Base-by-base conservation (phyloP, 2,888 invertebrate genomes). In the Troilus luridus region DNA sequence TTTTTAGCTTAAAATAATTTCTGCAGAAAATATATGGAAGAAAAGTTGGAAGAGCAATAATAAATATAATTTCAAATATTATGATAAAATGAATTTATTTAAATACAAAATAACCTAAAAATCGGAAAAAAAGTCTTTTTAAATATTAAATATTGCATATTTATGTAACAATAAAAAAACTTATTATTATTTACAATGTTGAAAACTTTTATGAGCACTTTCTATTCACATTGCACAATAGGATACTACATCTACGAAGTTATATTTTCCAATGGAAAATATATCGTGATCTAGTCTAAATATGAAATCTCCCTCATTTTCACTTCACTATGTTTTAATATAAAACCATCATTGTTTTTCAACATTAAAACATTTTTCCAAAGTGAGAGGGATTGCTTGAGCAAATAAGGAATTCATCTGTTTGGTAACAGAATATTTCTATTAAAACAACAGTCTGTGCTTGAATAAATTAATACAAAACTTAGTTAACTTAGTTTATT, bases 261-360 rank as follows among this genome's bases (percentile, higher is more conserved):
- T 59, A 90, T 88, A 90, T 64, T 90, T 90, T 90, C 90, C 27
- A 7, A 54, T 41, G 19, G 90, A 90, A 90, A 90, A 90, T 85
- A 90, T 88, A 81, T 90, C 81, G 90, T 90, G 90, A 90, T 85
- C 24, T 62, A 59, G 7, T 85, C 54, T 64, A 62, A 59, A 85
- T 56, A 11, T 54, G 5, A 56, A 62, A 85, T 62, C 62, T 60
- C 64, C 90, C 90, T 88, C 58, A 54, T 77, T 67, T n/a, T 58
- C 90, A 90, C 90, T 90, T 90, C 72, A 58, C 56, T 21, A n/a
- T 85, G 56, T n/a, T 85, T 85, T 85, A 56, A 85, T 85, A n/a
- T 85, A 21, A 85, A 56, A 58, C 54, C 41, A 85, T 56, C n/a
- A 85, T 5, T 77, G 72, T 77, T 77, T 77, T 7, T 19, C 9